Percentiles rank a stretch among this genome's conserved stretches.
Evolutionary conservation across 1,140 invertebrate genomes (phyloP).

Genomic region (Phymastichus coffea): DNA sequence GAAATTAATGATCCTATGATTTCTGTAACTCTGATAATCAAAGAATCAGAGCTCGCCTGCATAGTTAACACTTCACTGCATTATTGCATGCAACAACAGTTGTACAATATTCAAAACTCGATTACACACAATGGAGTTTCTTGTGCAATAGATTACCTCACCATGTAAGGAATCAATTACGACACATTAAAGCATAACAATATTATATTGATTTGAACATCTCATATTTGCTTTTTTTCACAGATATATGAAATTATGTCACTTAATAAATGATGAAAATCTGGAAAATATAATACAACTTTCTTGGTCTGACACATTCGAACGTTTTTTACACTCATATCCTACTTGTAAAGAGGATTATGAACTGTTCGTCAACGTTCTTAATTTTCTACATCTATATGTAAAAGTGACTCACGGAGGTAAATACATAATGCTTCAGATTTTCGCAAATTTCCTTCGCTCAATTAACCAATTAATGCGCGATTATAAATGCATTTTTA

Average conservation of each 20-base stretch:
- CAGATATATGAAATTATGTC: constrained; percentile 45
- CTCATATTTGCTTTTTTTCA: no score
- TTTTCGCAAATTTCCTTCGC: no score
- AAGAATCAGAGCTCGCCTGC: constrained; percentile 50
- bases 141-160: constrained; percentile 57
- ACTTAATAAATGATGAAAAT: constrained; percentile 35
- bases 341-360: constrained; percentile 63
- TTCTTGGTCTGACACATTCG: constrained; percentile 62
- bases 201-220: no score
- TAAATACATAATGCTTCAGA: no score
- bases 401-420: constrained; percentile 40
- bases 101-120: constrained; percentile 64
- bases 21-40: constrained; percentile 47
- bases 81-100: constrained; percentile 54
- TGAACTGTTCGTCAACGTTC: constrained; percentile 57
- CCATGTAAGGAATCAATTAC: constrained; percentile 52
- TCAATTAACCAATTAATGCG: no score
- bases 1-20: constrained; percentile 34
- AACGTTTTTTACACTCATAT: constrained; percentile 60
- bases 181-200: no score
- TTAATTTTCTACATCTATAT: constrained; percentile 60
- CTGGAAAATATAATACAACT: constrained; percentile 52
- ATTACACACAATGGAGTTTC: constrained; percentile 60
- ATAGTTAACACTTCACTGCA: constrained; percentile 55
- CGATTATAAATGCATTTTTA: no score